Evolutionary conservation across 2,888 invertebrate genomes (phyloP), one percentile per base, ranked within the genome.

Genomic region (Cistogaster globosa): DNA sequence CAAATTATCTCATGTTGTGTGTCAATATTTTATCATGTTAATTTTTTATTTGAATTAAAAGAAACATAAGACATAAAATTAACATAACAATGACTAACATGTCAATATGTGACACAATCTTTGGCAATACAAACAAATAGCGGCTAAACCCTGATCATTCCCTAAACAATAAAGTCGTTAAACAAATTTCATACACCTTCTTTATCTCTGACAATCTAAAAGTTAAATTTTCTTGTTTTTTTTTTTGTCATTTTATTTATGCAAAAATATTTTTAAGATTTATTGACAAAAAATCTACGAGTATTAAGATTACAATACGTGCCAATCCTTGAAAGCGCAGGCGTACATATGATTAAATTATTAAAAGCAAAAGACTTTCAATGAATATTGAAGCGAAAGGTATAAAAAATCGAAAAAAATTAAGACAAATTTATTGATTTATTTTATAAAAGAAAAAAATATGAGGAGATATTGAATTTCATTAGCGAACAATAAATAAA

Each of bases 261-360:
- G 82, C 76, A 81, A 53, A 81, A 81, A 81, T 81, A 78, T 78
- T 74, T 74, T 58, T 65, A 83, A 83, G 76, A 83, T 83, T 83
- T 83, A 83, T 83, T 83, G 82, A 83, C 81, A 69, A 72, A 83
- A 77, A 22, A 22, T 71, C 76, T 82, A 76, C 76, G 38, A 53
- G 57, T 36, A 57, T 58, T 51, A 58, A 57, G 51, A 22, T 45
- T 22, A 12, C 42, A 18, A 20, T 32, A 4, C 26, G 32, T 72
- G 85, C 85, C 85, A 79, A 85, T 85, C 85, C 85, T 85, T 82
- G 80, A 80, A 80, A 76, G 85, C 85, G 85, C 85, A 85, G 85
- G 85, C 85, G 85, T 85, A 79, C 84, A 81, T 85, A 83, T 71
- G 71, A 76, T 83, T 83, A 76, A 76, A 63, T 62, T 78, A 45